phyloP scores from a whole-genome alignment of 1,140 invertebrate genomes.

The Galendromus occidentalis region DNA sequence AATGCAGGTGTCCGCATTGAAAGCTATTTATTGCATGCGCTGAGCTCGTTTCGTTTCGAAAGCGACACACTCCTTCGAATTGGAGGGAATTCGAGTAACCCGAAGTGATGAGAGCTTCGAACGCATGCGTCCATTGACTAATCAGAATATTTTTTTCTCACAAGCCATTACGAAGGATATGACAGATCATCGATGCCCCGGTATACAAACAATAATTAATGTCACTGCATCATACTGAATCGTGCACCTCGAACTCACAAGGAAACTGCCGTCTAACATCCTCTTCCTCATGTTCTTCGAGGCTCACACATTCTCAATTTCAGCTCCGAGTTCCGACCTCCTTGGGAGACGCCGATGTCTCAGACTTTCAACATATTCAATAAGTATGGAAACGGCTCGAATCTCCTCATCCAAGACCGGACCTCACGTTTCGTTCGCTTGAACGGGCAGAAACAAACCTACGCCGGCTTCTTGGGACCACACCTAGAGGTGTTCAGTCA shows the following conservation, averaged over 20 bases:
- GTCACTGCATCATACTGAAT: background rate
- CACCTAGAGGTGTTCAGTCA: constrained; percentile 16
- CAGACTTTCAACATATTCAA: constrained; percentile 42
- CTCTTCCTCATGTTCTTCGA: too few relatives aligned
- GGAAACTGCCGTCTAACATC: too few relatives aligned
- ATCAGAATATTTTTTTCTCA: background rate
- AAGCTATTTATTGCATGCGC: too few relatives aligned
- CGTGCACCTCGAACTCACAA: too few relatives aligned
- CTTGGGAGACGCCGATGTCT: background rate
- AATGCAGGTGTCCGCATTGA: too few relatives aligned
- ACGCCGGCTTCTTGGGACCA: constrained; percentile 20
- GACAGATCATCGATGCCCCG: too few relatives aligned
- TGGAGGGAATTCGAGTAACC: too few relatives aligned
- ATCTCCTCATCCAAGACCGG: constrained; percentile 25
- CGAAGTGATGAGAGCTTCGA: too few relatives aligned
- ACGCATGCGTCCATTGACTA: too few relatives aligned
- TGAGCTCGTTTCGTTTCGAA: too few relatives aligned
- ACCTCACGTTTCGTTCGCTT: constrained; percentile 19
- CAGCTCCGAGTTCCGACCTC: constrained; percentile 14
- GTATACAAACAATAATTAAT: background rate
- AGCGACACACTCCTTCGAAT: too few relatives aligned
- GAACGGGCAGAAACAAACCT: constrained; percentile 21
- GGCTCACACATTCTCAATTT: background rate
- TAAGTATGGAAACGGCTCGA: constrained; percentile 38
- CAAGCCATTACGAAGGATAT: too few relatives aligned